Percentiles rank a stretch among this genome's conserved stretches.
These are phyloP conservation scores for Colinus virginianus DNA, from an alignment of 2,113 vertebrate genomes.

Conservation along the genomic window DNA sequence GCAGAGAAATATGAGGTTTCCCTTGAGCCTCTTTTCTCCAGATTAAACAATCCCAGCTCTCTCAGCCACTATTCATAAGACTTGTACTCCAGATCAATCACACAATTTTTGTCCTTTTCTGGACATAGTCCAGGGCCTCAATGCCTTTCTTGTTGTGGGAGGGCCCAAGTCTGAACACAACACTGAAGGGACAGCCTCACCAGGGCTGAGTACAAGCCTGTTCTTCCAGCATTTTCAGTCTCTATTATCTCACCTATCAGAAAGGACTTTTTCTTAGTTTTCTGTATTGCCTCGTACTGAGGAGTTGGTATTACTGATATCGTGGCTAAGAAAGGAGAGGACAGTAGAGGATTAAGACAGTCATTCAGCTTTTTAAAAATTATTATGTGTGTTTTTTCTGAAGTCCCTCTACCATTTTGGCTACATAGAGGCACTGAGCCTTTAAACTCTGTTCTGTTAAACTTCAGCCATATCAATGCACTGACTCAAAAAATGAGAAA, in stretches of 20 bases:
- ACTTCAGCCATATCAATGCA: not conserved
- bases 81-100: no score
- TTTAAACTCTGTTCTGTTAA: not conserved
- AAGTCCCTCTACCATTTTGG: not conserved
- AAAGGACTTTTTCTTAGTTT: not conserved
- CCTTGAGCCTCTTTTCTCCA: no score
- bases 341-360: accelerated
- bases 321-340: not conserved
- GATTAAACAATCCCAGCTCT: no score
- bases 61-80: no score
- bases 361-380: not conserved
- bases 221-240: not conserved
- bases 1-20: no score
- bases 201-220: no score
- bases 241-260: not conserved
- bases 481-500: not conserved
- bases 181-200: no score
- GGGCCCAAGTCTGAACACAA: no score
- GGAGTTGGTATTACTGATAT: not conserved
- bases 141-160: no score
- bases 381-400: not conserved
- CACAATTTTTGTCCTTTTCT: no score
- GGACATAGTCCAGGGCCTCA: no score
- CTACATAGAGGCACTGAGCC: not conserved
- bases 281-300: not conserved